Evolutionary conservation across 2,888 invertebrate species (phyloP), one percentile per base, ranked within the genome.

Genomic region (Erannis defoliaria): DNA sequence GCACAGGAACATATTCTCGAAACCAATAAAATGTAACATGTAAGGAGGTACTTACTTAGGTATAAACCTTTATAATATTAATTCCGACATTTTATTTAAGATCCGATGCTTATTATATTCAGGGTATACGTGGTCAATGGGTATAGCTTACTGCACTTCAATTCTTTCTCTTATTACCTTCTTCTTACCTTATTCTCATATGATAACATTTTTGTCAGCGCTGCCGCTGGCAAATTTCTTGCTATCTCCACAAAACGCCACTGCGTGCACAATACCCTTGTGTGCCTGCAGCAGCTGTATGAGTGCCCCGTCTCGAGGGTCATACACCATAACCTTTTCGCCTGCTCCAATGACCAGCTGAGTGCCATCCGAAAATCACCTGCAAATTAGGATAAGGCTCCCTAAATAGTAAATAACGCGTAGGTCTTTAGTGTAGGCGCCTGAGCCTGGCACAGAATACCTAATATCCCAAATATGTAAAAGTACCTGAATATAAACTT

Each of bases 141-240:
- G n/a, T n/a, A n/a, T n/a, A n/a, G n/a, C n/a, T n/a, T n/a, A n/a
- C n/a, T n/a, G n/a, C n/a, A n/a, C n/a, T n/a, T n/a, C n/a, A n/a
- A n/a, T n/a, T n/a, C n/a, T n/a, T n/a, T n/a, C n/a, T n/a, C n/a
- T n/a, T n/a, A n/a, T n/a, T n/a, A n/a, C n/a, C n/a, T n/a, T n/a
- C n/a, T n/a, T n/a, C n/a, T n/a, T n/a, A n/a, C n/a, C n/a, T n/a
- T n/a, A n/a, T n/a, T n/a, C n/a, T n/a, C 99, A 99, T 71, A 99
- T 97, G 67, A 99, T 99, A 46, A 99, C 99, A 83, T 97, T 97
- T 91, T 99, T 99, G 84, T 99, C 99, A 2, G 98, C 97, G 77
- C 98, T 97, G 0, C 99, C 99, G 29, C 98, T 98, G 0, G 99
- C 99, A 94, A 99, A 99, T 75, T 97, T 95, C 80, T 98, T 98